Conservation (phyloP, 2,797 vertebrate genomes). For the Nothura maculosa region DNA sequence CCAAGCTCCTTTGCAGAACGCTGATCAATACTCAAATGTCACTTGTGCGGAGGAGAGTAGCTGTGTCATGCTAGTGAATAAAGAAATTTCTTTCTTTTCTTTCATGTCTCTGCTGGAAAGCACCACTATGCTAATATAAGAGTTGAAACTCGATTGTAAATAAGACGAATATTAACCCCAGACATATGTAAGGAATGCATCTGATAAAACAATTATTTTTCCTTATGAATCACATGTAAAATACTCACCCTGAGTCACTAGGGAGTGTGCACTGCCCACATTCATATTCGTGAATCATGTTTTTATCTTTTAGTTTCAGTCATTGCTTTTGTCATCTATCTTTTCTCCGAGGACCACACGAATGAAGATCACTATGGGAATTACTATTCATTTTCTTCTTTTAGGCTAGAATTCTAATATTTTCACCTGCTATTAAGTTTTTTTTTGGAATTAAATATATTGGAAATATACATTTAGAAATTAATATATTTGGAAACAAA, state of each 20-base stretch:
- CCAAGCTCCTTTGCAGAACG: not conserved
- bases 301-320: conserved; percentile 20
- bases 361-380: conserved; percentile 6
- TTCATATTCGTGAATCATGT: conserved; percentile 30
- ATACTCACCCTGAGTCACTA: conserved; percentile 53
- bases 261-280: conserved; percentile 33
- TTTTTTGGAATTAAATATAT: not conserved
- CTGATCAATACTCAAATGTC: conserved; percentile 38
- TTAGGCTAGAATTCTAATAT: not conserved
- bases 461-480: too few species aligned
- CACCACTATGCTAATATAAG: not conserved
- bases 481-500: not conserved
- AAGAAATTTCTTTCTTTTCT: conserved; percentile 23
- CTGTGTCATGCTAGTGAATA: not conserved
- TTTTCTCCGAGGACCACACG: not conserved
- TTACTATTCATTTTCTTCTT: not conserved
- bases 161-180: conserved; percentile 35
- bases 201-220: conserved; percentile 60
- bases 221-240: conserved; percentile 43
- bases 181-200: not conserved
- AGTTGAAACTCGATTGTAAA: conserved; percentile 38
- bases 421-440: not conserved
- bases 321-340: conserved; percentile 8
- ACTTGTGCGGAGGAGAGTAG: conserved; percentile 1
- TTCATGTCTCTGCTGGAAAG: not conserved